Evolutionary conservation across 64 coral and sea anemone genomes (phyloP).

Genomic region (Hydrozoanthus tunicans): DNA sequence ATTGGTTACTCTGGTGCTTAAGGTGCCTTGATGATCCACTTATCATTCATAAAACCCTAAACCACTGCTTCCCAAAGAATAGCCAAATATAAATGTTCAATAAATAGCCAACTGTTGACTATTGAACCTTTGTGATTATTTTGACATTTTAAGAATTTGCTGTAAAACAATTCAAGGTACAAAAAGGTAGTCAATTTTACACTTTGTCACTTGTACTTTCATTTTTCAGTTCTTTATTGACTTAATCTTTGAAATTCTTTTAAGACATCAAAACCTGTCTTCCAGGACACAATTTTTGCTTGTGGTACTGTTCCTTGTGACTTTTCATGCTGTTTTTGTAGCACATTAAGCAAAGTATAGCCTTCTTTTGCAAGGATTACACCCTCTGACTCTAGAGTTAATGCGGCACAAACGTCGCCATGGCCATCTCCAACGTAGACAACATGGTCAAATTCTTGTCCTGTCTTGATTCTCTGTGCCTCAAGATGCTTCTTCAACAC

Average conservation of each 20-base stretch:
- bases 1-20: too few species aligned
- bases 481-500: slow-evolving; percentile 57
- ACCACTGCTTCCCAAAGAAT: too few species aligned
- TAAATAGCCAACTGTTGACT: too few species aligned
- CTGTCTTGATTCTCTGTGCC: slow-evolving; percentile 7
- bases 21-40: too few species aligned
- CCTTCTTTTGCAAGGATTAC: slow-evolving; percentile 81
- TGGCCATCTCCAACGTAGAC: slow-evolving; percentile 95
- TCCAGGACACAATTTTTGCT: slow-evolving; percentile 83
- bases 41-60: too few species aligned
- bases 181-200: not conserved
- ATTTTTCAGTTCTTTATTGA: not conserved
- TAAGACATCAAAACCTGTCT: slow-evolving; percentile 84
- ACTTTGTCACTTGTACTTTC: not conserved
- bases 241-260: slow-evolving; percentile 66
- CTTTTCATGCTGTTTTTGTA: slow-evolving; percentile 53
- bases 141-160: too few species aligned
- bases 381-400: slow-evolving; percentile 50
- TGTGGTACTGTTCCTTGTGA: slow-evolving; percentile 41
- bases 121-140: too few species aligned
- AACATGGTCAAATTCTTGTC: slow-evolving; percentile 62
- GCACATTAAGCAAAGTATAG: slow-evolving; percentile 65
- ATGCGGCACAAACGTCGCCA: slow-evolving; percentile 75
- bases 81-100: too few species aligned
- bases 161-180: too few species aligned